phyloP scores from a whole-genome alignment of 2,113 vertebrate species.

The Emydocephalus ijimae region DNA sequence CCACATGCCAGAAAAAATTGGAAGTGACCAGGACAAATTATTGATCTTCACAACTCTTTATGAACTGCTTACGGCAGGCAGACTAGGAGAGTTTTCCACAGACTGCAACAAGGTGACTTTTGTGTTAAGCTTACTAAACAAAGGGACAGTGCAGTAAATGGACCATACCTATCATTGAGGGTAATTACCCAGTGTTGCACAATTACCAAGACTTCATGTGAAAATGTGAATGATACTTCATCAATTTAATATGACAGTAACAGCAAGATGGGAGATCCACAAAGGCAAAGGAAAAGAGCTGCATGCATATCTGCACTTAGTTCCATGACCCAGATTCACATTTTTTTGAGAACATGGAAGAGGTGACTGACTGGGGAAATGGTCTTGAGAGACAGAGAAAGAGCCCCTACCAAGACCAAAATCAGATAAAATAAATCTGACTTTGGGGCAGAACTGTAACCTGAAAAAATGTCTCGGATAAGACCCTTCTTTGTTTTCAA shows the following conservation, averaged over 20 bases:
- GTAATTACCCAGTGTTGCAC: background rate
- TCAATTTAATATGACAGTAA: background rate
- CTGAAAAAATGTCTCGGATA: background rate
- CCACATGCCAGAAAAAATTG: background rate
- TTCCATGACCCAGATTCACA: background rate
- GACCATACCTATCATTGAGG: background rate
- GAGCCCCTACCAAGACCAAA: background rate
- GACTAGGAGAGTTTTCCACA: background rate
- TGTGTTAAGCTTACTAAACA: background rate
- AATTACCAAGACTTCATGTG: background rate
- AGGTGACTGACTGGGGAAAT: background rate
- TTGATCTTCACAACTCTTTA: background rate
- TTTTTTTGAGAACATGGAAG: background rate
- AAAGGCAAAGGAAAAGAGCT: background rate
- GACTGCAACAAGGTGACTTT: background rate
- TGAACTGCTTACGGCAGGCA: background rate
- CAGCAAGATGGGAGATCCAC: background rate
- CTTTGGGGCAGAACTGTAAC: background rate
- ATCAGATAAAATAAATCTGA: background rate
- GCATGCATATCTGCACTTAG: background rate
- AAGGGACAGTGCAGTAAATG: background rate
- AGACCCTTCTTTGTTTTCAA: background rate
- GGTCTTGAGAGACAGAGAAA: background rate
- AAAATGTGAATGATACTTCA: background rate
- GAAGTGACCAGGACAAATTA: background rate